A percentile compares a stretch with the other conserved stretches of the same genome.
These are phyloP conservation scores for Stenodema calcarata DNA, from an alignment of 2,888 invertebrate species.

Conservation along the genomic window DNA sequence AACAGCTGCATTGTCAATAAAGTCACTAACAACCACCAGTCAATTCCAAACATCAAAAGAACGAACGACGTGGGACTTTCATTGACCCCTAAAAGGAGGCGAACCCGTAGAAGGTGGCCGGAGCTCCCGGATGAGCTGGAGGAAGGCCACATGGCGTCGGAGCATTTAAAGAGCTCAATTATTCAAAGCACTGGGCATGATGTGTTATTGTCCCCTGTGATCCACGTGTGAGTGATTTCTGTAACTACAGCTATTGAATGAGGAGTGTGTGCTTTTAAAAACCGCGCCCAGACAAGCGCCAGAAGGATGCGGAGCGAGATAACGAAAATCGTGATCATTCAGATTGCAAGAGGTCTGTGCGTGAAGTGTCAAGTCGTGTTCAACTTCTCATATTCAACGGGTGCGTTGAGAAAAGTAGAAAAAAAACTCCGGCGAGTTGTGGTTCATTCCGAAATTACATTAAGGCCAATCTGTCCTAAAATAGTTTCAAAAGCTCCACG, in stretches of 20 bases:
- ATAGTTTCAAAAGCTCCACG: too few species aligned
- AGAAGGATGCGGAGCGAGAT: neutral
- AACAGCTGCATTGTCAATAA: too few species aligned
- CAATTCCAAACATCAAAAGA: neutral
- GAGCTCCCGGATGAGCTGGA: neutral
- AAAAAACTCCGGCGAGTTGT: too few species aligned
- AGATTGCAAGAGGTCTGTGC: too few species aligned
- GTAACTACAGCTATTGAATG: neutral
- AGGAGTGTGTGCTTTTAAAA: neutral
- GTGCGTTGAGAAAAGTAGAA: too few species aligned
- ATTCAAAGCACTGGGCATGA: neutral
- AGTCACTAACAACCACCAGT: too few species aligned
- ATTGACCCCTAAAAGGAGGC: neutral
- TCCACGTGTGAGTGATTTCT: neutral
- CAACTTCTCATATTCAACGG: too few species aligned
- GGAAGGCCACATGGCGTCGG: neutral
- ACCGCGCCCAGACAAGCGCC: neutral
- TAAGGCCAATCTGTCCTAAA: too few species aligned
- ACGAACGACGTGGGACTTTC: neutral
- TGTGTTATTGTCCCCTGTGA: neutral
- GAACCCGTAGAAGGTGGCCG: neutral
- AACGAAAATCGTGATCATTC: neutral
- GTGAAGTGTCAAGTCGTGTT: too few species aligned
- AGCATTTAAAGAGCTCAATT: constrained; percentile 2
- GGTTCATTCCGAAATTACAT: too few species aligned